Percentiles rank a stretch among this genome's conserved stretches.
These are phyloP conservation scores for Osmoderma eremita DNA, from an alignment of 2,888 invertebrate genomes.

Conservation along the genomic window DNA sequence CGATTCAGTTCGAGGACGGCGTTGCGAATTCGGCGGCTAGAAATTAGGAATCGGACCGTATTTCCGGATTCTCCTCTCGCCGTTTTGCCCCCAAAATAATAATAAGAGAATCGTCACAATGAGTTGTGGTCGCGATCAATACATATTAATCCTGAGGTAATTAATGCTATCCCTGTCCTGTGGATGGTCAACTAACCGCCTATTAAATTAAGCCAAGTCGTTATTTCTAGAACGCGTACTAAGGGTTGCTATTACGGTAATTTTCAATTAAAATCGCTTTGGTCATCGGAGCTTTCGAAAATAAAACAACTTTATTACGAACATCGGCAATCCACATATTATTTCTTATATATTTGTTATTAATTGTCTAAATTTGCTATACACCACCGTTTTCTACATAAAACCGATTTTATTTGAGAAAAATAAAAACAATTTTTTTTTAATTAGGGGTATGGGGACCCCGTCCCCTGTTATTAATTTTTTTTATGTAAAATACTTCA, in stretches of 20 bases:
- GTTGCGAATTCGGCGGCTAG: constrained; percentile 17
- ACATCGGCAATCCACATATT: no score
- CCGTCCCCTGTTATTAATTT: no score
- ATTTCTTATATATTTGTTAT: no score
- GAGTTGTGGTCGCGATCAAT: constrained; percentile 48
- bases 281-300: background rate
- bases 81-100: constrained; percentile 32
- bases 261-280: constrained; percentile 46
- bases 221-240: constrained; percentile 49
- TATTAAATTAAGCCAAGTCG: constrained; percentile 52
- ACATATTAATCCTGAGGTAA: constrained; percentile 58
- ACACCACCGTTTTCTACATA: no score
- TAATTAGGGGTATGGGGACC: no score
- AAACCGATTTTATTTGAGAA: no score
- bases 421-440: no score
- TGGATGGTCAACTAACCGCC: constrained; percentile 57
- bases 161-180: constrained; percentile 62
- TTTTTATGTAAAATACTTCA: no score
- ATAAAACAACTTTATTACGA: no score
- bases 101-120: constrained; percentile 40
- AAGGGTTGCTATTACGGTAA: constrained; percentile 46
- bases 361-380: no score
- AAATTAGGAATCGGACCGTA: constrained; percentile 31
- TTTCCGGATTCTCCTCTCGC: constrained; percentile 28
- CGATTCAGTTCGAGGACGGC: background rate